These are phyloP conservation scores for Pristis pectinata DNA, from an alignment of 2,797 vertebrate genomes.

Conservation along the genomic window DNA sequence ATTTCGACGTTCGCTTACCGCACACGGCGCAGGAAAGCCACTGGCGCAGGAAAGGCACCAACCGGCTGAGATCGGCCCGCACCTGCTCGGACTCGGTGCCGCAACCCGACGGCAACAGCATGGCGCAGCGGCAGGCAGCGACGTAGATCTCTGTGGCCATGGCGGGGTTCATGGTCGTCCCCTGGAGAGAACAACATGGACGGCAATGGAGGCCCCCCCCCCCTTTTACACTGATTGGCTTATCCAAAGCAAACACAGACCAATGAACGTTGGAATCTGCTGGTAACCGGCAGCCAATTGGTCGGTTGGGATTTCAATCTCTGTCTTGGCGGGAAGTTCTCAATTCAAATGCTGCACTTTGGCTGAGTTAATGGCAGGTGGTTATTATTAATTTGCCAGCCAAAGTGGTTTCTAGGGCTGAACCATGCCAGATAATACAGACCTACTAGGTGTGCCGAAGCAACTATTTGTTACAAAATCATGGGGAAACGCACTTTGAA, in stretches of 20 bases:
- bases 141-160: not conserved
- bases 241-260: not conserved
- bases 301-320: not conserved
- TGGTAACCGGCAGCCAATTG: not conserved
- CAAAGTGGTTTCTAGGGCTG: no score
- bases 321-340: not conserved
- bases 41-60: conserved; percentile 16
- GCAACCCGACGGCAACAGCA: not conserved
- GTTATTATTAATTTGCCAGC: not conserved
- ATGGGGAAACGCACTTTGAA: not conserved
- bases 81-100: not conserved
- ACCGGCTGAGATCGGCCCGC: not conserved
- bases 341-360: not conserved
- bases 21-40: conserved; percentile 16
- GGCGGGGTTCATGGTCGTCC: not conserved
- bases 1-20: not conserved
- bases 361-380: not conserved
- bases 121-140: not conserved
- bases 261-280: not conserved
- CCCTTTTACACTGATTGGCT: not conserved
- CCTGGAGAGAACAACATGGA: not conserved
- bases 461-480: no score
- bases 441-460: no score
- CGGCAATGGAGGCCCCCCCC: not conserved
- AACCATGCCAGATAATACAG: no score